Base-by-base conservation (phyloP, 2,888 invertebrate genomes). In the Margaritifera margaritifera region DNA sequence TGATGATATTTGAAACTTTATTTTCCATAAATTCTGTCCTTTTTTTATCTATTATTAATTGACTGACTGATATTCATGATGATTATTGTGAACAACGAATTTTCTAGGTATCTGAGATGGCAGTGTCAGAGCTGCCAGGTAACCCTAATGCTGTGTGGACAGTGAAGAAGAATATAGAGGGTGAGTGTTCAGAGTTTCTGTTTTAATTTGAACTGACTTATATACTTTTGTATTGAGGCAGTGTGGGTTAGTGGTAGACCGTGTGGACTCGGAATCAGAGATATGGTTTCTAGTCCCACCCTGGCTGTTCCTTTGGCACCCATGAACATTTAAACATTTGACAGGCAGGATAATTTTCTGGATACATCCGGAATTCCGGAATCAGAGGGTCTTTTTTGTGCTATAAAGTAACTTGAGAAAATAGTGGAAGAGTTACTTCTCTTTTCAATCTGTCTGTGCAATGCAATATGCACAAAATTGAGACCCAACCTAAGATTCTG, bases 81-180 rank as follows among this genome's bases (percentile, higher is more conserved):
- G 56, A 20, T 62, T 31, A 58, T 31, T 64, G 62, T 64, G 15
- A 42, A 42, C 15, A 31, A 42, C 42, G 15, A 42, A 59, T 63
- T 71, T 73, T 80, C 15, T 80, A 91, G 89, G 98, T 99, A 1
- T 96, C 98, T 0, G 99, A 99, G 91, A 99, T 99, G 99, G 99
- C 99, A 71, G 98, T 99, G 4, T 98, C 98, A 31, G 99, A 99
- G 90, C 91, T 99, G 80, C 99, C 99, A n/a, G 99, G 99, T 87
- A 99, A 97, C 88, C 99, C 99, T 3, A 99, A 98, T 91, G 99
- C 99, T 84, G 99, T 99, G 2, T 99, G 99, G 99, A 99, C 99
- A 51, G 99, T 99, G 25, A 96, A 97, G 89, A 93, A 95, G 85
- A 94, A 97, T 89, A 94, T 95, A 88, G 99, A 99, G 92, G 99